Evolutionary conservation across 2,797 vertebrate genomes (phyloP).

Genomic region (Melanotaenia pygmaea): DNA sequence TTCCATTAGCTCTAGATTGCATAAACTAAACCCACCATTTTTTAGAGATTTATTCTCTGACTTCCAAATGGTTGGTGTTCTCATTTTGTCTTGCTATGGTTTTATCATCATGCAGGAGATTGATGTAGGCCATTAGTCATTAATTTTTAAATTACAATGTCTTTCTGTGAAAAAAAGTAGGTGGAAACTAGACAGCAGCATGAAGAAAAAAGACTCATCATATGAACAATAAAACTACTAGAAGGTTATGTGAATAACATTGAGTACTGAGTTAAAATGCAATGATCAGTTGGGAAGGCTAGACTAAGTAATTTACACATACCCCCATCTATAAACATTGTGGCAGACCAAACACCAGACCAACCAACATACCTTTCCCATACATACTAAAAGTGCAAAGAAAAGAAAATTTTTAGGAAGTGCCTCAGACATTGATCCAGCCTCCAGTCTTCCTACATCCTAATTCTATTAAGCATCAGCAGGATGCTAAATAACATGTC

Average conservation of each 20-base stretch:
- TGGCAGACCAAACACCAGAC: background rate
- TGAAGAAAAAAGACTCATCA: background rate
- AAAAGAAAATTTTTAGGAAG: background rate
- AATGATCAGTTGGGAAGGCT: background rate
- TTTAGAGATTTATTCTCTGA: constrained; percentile 50
- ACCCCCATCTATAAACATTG: background rate
- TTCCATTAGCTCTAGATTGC: constrained; percentile 70
- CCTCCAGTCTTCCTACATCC: background rate
- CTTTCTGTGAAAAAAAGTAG: background rate
- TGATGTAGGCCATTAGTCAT: constrained; percentile 30
- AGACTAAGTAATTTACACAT: background rate
- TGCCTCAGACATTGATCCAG: background rate
- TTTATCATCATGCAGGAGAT: constrained; percentile 30
- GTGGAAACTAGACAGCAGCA: background rate
- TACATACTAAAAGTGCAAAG: no score
- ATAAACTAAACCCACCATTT: constrained; percentile 42
- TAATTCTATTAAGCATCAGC: background rate
- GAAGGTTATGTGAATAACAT: background rate
- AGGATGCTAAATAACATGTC: background rate
- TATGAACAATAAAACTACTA: background rate
- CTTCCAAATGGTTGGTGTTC: constrained; percentile 33
- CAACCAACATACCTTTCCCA: background rate
- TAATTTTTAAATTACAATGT: constrained; percentile 11
- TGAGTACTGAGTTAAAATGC: background rate
- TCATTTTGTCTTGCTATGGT: constrained; percentile 24